A percentile compares a stretch with the other conserved stretches of the same genome.
phyloP scores from a whole-genome alignment of 2,113 vertebrate species.

The Engystomops pustulosus region DNA sequence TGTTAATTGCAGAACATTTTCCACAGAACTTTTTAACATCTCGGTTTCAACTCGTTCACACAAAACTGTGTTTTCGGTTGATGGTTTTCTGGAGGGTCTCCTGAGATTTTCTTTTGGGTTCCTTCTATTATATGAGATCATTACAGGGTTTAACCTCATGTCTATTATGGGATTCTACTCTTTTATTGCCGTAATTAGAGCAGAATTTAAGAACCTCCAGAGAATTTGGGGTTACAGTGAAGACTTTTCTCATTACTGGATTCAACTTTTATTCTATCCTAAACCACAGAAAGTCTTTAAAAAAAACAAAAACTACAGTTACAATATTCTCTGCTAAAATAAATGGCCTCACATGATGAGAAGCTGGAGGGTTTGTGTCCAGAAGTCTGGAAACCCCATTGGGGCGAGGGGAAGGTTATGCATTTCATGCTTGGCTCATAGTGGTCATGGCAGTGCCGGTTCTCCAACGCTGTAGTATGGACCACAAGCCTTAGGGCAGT shows the following conservation, averaged over 20 bases:
- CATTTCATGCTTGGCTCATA: no score
- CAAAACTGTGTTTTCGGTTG: background rate
- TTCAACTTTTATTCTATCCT: background rate
- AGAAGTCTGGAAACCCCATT: no score
- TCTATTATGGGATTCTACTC: background rate
- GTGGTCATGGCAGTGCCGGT: no score
- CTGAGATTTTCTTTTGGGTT: background rate
- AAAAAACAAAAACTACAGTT: background rate
- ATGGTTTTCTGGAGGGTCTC: background rate
- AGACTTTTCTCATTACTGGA: background rate
- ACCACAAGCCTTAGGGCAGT: no score
- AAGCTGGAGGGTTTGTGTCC: no score
- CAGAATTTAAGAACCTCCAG: background rate
- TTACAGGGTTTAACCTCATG: background rate
- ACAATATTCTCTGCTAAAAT: no score
- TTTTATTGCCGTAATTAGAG: slow-evolving; percentile 8
- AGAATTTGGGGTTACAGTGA: background rate
- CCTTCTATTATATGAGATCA: background rate
- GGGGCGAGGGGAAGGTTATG: no score
- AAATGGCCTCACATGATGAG: no score
- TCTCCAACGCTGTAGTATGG: no score
- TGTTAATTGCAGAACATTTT: background rate
- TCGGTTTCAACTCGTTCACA: background rate
- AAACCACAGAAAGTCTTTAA: background rate
- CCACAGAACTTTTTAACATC: background rate